Percentiles rank a stretch among this genome's conserved stretches.
Evolutionary conservation across 1,140 invertebrate species (phyloP).

Genomic region (Drosophila rufa): DNA sequence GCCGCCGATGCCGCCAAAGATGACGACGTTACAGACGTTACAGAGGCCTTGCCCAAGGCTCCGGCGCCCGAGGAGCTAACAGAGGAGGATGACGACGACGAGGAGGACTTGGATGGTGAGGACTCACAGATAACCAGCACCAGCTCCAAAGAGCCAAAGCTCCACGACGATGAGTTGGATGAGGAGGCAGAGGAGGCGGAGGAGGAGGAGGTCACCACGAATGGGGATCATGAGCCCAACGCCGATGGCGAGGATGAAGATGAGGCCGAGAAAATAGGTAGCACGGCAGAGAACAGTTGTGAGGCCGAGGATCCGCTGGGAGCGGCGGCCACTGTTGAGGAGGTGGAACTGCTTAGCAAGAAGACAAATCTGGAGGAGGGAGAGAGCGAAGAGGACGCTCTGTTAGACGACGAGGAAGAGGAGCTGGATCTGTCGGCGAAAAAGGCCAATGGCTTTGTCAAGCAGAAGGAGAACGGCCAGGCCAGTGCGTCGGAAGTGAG

Average conservation of each 20-base stretch:
- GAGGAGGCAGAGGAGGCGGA: conserved; percentile 60
- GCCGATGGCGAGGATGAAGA: conserved; percentile 64
- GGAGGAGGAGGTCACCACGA: conserved; percentile 72
- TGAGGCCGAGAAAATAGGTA: conserved; percentile 76
- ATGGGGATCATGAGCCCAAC: conserved; percentile 64
- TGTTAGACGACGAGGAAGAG: conserved; percentile 8
- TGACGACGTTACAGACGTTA: conserved; percentile 27
- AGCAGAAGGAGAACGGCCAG: conserved; percentile 68
- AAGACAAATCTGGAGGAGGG: conserved; percentile 47
- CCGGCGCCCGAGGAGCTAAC: conserved; percentile 44
- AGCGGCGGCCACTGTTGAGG: conserved; percentile 54
- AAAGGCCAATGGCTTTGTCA: conserved; percentile 62
- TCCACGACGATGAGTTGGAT: conserved; percentile 39
- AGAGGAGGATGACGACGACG: conserved; percentile 57
- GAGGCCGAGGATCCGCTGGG: conserved; percentile 74
- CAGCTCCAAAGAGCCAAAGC: conserved; percentile 59
- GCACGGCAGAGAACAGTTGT: conserved; percentile 74
- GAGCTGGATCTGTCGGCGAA: conserved; percentile 10
- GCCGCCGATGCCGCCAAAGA: conserved; percentile 24
- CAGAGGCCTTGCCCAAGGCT: conserved; percentile 43
- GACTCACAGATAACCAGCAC: conserved; percentile 76
- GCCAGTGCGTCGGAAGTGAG: conserved; percentile 50
- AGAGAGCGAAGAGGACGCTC: conserved; percentile 49
- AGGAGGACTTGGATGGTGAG: conserved; percentile 51
- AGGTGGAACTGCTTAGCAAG: conserved; percentile 32